phyloP scores from a whole-genome alignment of 2,888 invertebrate genomes.

The Drosophila melanosoma region DNA sequence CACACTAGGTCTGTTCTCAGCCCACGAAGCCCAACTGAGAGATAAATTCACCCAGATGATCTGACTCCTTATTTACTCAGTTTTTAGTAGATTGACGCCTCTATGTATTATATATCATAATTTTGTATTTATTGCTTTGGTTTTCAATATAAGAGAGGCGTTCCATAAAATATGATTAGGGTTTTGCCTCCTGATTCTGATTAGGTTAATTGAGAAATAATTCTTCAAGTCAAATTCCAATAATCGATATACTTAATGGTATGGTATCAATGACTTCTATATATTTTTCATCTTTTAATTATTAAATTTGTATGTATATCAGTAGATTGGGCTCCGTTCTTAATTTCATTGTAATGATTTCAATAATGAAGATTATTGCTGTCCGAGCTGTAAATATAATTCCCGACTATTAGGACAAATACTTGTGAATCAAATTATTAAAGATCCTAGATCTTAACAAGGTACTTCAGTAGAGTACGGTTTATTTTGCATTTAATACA shows the following conservation, averaged over 20 bases:
- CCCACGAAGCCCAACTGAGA: background rate
- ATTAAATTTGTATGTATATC: too few relatives aligned
- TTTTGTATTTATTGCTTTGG: background rate
- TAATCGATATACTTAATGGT: background rate
- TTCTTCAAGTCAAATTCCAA: background rate
- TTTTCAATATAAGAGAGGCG: background rate
- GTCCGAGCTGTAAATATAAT: background rate
- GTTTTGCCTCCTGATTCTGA: background rate
- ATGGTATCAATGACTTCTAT: background rate
- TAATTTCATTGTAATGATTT: background rate
- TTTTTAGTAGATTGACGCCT: background rate
- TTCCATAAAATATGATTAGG: background rate
- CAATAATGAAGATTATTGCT: background rate
- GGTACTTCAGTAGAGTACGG: conserved; percentile 18
- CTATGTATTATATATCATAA: background rate
- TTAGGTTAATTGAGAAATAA: background rate
- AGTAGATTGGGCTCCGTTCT: background rate
- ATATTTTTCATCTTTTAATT: background rate
- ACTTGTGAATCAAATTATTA: background rate
- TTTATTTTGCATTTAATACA: conserved; percentile 26
- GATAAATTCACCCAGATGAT: background rate
- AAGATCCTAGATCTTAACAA: conserved; percentile 19
- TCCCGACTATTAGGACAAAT: background rate
- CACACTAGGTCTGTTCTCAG: background rate
- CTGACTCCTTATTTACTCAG: background rate